Conservation (phyloP, 2,797 vertebrate genomes). For the Notolabrus celidotus region DNA sequence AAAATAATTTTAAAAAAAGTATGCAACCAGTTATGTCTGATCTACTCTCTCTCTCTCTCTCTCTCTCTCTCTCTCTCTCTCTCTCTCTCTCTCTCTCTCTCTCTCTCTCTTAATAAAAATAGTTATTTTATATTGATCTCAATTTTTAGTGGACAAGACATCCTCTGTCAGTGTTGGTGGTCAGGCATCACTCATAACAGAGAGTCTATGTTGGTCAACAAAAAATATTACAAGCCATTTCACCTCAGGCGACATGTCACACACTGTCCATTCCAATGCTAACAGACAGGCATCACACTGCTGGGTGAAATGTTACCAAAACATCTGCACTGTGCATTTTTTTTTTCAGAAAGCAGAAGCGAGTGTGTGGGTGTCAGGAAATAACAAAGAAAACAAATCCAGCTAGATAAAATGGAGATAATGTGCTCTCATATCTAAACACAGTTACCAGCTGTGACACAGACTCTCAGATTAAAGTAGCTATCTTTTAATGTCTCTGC, state of each 20-base stretch:
- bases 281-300: neutral
- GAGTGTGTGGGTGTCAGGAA: neutral
- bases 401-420: neutral
- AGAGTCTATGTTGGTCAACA: conserved; percentile 80
- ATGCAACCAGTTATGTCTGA: no score
- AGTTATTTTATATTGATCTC: no score
- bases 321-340: conserved; percentile 24
- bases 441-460: neutral
- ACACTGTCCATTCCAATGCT: neutral
- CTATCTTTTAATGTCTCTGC: neutral
- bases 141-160: no score
- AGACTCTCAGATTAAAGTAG: neutral
- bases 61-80: no score
- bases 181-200: neutral
- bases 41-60: no score
- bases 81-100: no score
- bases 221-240: conserved; percentile 24
- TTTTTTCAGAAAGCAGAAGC: conserved; percentile 27
- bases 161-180: no score
- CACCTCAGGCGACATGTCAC: neutral
- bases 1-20: no score
- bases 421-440: neutral
- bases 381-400: neutral
- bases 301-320: conserved; percentile 6
- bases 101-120: no score